Evolutionary conservation across 2,797 vertebrate species (phyloP).

Genomic region (Brachyalestes nurse): DNA sequence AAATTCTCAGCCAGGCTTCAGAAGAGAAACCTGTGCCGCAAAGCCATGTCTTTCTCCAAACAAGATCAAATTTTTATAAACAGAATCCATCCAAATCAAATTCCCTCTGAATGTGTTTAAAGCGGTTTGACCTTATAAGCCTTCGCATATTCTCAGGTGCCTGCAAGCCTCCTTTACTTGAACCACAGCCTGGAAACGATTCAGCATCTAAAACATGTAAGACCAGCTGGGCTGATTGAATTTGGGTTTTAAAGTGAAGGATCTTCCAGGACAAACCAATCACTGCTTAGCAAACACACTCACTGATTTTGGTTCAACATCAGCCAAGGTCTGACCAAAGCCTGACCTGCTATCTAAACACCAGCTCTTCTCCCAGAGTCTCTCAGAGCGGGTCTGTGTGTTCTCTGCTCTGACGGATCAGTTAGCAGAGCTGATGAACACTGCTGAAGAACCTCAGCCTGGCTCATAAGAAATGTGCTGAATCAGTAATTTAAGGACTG

Average conservation of each 20-base stretch:
- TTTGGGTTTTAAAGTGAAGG: not conserved
- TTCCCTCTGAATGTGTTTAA: not conserved
- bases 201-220: not conserved
- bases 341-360: not conserved
- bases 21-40: not conserved
- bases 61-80: too few species aligned
- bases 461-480: too few species aligned
- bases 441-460: not conserved
- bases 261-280: not conserved
- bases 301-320: not conserved
- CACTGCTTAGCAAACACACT: not conserved
- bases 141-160: not conserved
- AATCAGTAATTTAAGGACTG: not conserved
- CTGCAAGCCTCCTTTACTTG: not conserved
- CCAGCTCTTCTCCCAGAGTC: not conserved
- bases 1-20: not conserved
- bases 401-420: too few species aligned
- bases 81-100: not conserved
- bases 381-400: not conserved
- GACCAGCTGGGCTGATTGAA: not conserved
- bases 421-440: not conserved
- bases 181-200: too few species aligned
- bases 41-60: not conserved
- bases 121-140: conserved; percentile 5
- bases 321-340: not conserved